Percentiles rank a stretch among this genome's conserved stretches.
These are phyloP conservation scores for Carcina quercana DNA, from an alignment of 2,888 invertebrate genomes.

Conservation along the genomic window DNA sequence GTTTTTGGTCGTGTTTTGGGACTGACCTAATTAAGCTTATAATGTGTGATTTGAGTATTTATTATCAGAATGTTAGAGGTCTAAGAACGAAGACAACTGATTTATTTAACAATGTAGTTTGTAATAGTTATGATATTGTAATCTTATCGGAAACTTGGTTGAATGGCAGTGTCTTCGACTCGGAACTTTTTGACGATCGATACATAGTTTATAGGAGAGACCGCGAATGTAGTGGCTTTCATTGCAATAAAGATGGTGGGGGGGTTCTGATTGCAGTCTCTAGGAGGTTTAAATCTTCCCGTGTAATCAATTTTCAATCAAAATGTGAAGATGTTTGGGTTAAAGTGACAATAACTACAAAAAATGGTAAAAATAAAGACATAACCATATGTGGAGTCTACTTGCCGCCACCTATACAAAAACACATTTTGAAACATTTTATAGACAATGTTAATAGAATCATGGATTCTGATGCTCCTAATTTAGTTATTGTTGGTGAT, in stretches of 20 bases:
- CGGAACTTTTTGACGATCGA: conserved; percentile 15
- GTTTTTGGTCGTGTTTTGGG: too few relatives aligned
- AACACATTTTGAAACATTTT: not conserved
- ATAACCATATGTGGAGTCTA: not conserved
- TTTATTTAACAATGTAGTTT: conserved; percentile 12
- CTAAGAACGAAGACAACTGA: conserved; percentile 14
- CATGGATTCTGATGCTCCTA: too few relatives aligned
- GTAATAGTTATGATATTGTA: conserved; percentile 15
- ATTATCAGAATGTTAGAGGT: conserved; percentile 17
- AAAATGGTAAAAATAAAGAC: not conserved
- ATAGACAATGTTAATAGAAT: not conserved
- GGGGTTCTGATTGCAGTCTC: conserved; percentile 15
- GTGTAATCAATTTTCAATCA: conserved; percentile 9
- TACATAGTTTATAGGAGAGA: conserved; percentile 18
- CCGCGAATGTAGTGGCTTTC: too few relatives aligned
- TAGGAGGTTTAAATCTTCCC: conserved; percentile 3
- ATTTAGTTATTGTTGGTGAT: conserved; percentile 2
- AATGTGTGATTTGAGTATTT: conserved; percentile 5
- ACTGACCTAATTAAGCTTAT: too few relatives aligned
- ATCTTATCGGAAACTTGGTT: conserved; percentile 15
- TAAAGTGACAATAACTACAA: conserved; percentile 4
- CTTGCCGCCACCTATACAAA: not conserved
- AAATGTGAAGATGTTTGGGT: conserved; percentile 12
- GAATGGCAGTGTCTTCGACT: conserved; percentile 7
- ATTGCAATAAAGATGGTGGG: conserved; percentile 12